Conservation (phyloP, 2,113 vertebrate species). For the Ochotona curzoniae region DNA sequence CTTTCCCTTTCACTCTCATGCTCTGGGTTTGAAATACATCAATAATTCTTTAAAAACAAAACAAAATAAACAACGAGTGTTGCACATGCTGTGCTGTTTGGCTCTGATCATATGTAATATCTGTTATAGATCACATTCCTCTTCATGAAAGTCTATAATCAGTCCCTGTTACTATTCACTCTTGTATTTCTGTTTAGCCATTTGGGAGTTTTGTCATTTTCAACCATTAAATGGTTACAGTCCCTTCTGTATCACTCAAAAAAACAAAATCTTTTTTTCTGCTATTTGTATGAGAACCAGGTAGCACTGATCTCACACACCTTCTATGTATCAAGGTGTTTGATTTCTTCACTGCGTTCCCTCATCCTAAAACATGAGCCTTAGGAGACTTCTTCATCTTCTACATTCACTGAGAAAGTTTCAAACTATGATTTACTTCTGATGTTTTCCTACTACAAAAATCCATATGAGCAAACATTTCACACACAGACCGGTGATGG, state of each 20-base stretch:
- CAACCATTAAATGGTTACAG: background rate
- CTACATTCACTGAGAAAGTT: conserved; percentile 36
- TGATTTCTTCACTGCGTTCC: background rate
- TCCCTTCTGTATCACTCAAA: conserved; percentile 16
- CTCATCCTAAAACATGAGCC: background rate
- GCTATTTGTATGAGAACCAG: conserved; percentile 19
- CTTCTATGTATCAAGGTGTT: background rate
- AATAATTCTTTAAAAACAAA: too few relatives aligned
- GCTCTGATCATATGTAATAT: background rate
- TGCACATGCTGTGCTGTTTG: background rate
- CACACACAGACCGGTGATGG: background rate
- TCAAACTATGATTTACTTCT: conserved; percentile 15
- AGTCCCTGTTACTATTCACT: conserved; percentile 11
- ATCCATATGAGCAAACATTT: background rate
- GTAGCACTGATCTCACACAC: background rate
- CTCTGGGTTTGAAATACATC: too few relatives aligned
- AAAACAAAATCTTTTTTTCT: background rate
- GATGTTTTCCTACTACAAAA: background rate
- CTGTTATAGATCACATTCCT: background rate
- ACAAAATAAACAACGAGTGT: too few relatives aligned
- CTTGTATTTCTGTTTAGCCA: background rate
- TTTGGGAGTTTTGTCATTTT: conserved; percentile 19
- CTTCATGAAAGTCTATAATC: background rate
- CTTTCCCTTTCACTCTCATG: too few relatives aligned
- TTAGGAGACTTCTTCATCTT: background rate